Base-by-base conservation (phyloP, 2,797 vertebrate species). In the Threskiornis aethiopicus region DNA sequence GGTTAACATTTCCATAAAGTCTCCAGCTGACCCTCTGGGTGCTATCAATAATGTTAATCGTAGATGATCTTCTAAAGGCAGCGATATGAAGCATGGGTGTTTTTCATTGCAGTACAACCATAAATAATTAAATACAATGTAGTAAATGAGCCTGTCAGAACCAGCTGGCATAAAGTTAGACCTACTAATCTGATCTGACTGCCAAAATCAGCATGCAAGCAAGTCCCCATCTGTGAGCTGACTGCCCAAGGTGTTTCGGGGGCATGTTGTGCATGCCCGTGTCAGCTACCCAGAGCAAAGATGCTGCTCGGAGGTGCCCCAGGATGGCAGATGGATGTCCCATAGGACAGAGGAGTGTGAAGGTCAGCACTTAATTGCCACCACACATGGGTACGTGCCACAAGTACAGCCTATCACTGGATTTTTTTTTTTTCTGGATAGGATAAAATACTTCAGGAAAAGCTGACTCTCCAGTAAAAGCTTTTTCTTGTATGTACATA, bases 121-220 rank as follows among this genome's bases (percentile, higher is more conserved):
- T 73, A 92, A 95, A 94, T 92, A 95, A 95, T 94, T 78, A 84
- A 89, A 85, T 42, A 39, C 51, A 85, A 65, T 51, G 42, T 67
- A 80, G 93, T 72, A 93, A 67, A 84, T 51, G 46, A 87, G 62
- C 37, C 72, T 72, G 75, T 89, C 90, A 78, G 94, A 93, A 75
- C 4, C 58, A 71, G 61, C 69, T 87, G 71, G 46, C 61, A 57
- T 37, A 41, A 78, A 73, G 61, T 75, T 78, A 92, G 75, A 54
- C 28, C 77, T 47, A 51, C 67, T 95, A 80, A 94, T 77, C 65
- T 77, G 61, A 71, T 65, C 67, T 65, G 61, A 71, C 81, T 91
- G 88, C 81, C 89, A 81, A 75, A 89, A 92, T 61, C 81, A 94
- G 54, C 54, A 72, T 3, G 13, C 71, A 75, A 85, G 57, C 55